Base-by-base conservation (phyloP, 2,888 invertebrate genomes). In the Caenorhabditis zanzibari region DNA sequence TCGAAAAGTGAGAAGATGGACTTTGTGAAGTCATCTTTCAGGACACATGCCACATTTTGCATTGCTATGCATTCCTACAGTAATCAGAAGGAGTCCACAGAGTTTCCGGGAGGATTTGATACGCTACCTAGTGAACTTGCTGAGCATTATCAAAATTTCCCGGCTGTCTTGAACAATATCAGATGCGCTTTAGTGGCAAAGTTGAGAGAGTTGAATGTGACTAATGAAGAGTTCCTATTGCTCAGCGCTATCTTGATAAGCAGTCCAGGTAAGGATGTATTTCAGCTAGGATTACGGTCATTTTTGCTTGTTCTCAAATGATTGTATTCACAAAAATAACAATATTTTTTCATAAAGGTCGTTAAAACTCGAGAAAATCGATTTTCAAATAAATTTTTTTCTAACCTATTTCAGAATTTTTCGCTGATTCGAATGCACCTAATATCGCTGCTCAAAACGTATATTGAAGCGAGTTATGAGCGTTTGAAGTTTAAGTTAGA, bases 201-300 rank as follows among this genome's bases (percentile, higher is more conserved):
- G 10, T 19, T 69, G 9, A 38, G 22, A 24, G 69, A 69, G 16
- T 26, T 69, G 12, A 14, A 28, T 0, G 12, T 69, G 0, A 69
- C 56, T 2, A 24, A 38, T 9, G 69, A 69, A 16, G 69, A 69
- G 26, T 56, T 56, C 10, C 26, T 69, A 14, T 38, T 69, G 41
- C 56, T 69, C 26, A 41, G 41, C 6, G 24, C 41, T 12, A 41
- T 69, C 1, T 7, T 69, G 14, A 56, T 69, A 9, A 41, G 69
- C 24, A 41, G 41, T 56, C 35, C 66, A 19, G 52, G 66, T 68
- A 26, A 44, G 38, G 47, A n/a, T n/a, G n/a, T n/a, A n/a, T n/a
- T n/a, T n/a, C n/a, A n/a, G n/a, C n/a, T n/a, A n/a, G n/a, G n/a
- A n/a, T n/a, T n/a, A n/a, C n/a, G n/a, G n/a, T n/a, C n/a, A n/a